These are phyloP conservation scores for Leucophora obtusa DNA, from an alignment of 2,888 invertebrate genomes.

Conservation along the genomic window DNA sequence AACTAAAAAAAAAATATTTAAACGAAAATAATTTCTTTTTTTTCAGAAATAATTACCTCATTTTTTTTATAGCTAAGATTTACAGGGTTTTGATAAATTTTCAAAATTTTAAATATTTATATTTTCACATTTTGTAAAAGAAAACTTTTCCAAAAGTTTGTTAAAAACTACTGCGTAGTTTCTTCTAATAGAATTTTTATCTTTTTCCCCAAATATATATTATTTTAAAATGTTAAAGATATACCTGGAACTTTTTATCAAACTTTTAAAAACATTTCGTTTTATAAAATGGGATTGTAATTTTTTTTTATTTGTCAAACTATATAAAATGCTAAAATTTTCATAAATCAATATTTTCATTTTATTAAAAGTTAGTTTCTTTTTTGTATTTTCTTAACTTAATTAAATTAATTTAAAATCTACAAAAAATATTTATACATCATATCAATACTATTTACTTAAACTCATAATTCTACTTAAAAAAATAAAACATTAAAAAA, in stretches of 20 bases:
- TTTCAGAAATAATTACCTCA: background rate
- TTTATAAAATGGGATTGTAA: no score
- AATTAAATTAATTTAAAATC: slow-evolving; percentile 13
- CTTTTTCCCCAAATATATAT: no score
- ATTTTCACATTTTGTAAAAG: no score
- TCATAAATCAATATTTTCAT: no score
- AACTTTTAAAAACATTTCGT: no score
- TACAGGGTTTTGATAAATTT: background rate
- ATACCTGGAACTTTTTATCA: no score
- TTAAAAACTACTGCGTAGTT: no score
- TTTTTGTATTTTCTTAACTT: background rate
- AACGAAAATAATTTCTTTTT: background rate
- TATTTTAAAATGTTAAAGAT: no score
- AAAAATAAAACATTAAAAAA: slow-evolving; percentile 59
- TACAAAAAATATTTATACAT: slow-evolving; percentile 50
- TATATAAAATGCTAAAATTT: no score
- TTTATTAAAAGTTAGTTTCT: background rate
- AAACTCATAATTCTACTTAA: slow-evolving; percentile 57
- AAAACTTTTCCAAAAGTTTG: no score
- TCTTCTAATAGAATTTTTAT: no score
- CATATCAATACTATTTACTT: slow-evolving; percentile 63
- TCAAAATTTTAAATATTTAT: background rate
- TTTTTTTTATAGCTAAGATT: background rate
- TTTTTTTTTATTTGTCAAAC: no score
- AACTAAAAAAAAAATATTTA: background rate